Conservation (phyloP, 2,797 vertebrate species). For the Pseudocheirus occidentalis region DNA sequence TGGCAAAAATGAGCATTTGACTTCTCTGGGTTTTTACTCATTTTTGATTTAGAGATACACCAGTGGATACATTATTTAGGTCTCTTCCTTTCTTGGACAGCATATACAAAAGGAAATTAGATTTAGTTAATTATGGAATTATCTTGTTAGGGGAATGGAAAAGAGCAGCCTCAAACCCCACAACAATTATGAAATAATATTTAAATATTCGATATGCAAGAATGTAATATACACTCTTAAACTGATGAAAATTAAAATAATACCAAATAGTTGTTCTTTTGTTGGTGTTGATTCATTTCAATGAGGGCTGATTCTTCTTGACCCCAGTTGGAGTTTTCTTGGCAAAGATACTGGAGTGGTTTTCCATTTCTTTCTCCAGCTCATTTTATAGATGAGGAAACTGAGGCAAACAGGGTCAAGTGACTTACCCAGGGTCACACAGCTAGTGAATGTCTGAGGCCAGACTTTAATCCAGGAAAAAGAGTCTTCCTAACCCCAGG, state of each 20-base stretch:
- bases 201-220: background rate
- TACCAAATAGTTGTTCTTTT: background rate
- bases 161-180: background rate
- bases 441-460: background rate
- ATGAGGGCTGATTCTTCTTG: background rate
- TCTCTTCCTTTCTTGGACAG: background rate
- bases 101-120: background rate
- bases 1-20: constrained; percentile 56
- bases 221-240: background rate
- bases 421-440: background rate
- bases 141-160: background rate
- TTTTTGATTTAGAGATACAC: constrained; percentile 19
- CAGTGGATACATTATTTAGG: background rate
- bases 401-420: background rate
- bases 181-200: background rate
- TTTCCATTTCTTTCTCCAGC: background rate
- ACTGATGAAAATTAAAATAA: background rate
- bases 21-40: constrained; percentile 44
- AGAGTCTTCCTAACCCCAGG: background rate
- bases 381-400: background rate
- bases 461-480: background rate
- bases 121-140: background rate
- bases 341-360: background rate
- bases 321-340: background rate
- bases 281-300: background rate